Conservation (phyloP, 2,797 vertebrate species). For the Geotrypetes seraphini region DNA sequence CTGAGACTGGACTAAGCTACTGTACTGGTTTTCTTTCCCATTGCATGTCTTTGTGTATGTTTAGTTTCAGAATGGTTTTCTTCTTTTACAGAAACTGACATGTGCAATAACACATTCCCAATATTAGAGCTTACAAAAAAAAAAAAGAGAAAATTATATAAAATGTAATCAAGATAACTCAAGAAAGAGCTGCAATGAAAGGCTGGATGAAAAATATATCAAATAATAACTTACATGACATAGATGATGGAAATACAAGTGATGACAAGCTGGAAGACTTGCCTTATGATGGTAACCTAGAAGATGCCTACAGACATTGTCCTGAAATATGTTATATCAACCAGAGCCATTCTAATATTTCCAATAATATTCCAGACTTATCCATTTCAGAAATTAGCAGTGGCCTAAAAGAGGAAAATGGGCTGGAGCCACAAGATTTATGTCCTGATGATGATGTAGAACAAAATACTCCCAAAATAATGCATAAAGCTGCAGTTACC, state of each 20-base stretch:
- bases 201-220: neutral
- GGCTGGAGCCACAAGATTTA: neutral
- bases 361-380: neutral
- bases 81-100: conserved; percentile 8
- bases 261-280: conserved; percentile 73
- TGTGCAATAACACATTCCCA: neutral
- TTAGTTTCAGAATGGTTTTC: conserved; percentile 4
- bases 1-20: too few relatives aligned
- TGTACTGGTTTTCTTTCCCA: neutral
- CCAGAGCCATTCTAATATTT: neutral
- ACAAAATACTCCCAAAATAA: neutral
- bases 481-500: neutral
- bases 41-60: neutral
- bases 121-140: neutral
- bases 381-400: neutral
- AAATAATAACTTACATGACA: neutral
- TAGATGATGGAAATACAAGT: conserved; percentile 44
- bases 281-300: conserved; percentile 54
- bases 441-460: neutral
- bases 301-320: neutral
- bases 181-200: neutral
- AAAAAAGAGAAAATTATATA: neutral
- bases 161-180: neutral
- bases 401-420: neutral
- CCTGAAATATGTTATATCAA: neutral